Evolutionary conservation across 2,888 invertebrate species (phyloP).

Genomic region (Cheilosia pagana): DNA sequence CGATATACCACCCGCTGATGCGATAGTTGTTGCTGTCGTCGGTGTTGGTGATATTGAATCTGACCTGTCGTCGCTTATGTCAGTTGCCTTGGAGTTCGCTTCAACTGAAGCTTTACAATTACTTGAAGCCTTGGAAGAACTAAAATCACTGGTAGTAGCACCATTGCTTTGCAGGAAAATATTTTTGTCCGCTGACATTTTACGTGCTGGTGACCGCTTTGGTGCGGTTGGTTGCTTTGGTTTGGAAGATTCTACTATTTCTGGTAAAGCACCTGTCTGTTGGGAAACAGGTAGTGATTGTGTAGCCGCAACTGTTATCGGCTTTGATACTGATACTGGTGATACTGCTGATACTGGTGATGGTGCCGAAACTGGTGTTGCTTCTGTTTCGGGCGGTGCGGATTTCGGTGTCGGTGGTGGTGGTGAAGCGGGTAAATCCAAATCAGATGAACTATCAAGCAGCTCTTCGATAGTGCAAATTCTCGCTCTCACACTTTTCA

Average conservation of each 20-base stretch:
- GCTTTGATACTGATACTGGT: slow-evolving; percentile 21
- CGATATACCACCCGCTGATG: slow-evolving; percentile 73
- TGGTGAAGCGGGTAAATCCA: slow-evolving; percentile 41
- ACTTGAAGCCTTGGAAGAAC: slow-evolving; percentile 38
- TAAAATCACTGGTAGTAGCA: slow-evolving; percentile 51
- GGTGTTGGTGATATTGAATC: slow-evolving; percentile 53
- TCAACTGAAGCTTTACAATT: neutral
- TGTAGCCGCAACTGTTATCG: slow-evolving; percentile 13
- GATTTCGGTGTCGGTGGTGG: slow-evolving; percentile 34
- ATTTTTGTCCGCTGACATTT: slow-evolving; percentile 35
- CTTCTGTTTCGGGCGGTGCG: neutral
- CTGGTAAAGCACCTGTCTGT: slow-evolving; percentile 26
- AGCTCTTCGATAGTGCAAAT: slow-evolving; percentile 60
- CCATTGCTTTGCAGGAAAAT: slow-evolving; percentile 47
- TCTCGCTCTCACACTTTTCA: slow-evolving; percentile 24
- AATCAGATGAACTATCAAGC: slow-evolving; percentile 63
- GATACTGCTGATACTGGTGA: slow-evolving; percentile 9
- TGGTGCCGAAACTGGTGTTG: slow-evolving; percentile 30
- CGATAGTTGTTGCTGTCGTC: slow-evolving; percentile 28
- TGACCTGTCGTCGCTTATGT: slow-evolving; percentile 16
- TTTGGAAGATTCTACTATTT: slow-evolving; percentile 31
- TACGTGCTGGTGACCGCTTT: slow-evolving; percentile 29
- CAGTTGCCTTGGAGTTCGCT: slow-evolving; percentile 3
- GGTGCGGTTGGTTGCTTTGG: slow-evolving; percentile 22
- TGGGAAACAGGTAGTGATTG: slow-evolving; percentile 19